phyloP scores from a whole-genome alignment of 2,888 invertebrate genomes.

The Boloria euphrosyne region DNA sequence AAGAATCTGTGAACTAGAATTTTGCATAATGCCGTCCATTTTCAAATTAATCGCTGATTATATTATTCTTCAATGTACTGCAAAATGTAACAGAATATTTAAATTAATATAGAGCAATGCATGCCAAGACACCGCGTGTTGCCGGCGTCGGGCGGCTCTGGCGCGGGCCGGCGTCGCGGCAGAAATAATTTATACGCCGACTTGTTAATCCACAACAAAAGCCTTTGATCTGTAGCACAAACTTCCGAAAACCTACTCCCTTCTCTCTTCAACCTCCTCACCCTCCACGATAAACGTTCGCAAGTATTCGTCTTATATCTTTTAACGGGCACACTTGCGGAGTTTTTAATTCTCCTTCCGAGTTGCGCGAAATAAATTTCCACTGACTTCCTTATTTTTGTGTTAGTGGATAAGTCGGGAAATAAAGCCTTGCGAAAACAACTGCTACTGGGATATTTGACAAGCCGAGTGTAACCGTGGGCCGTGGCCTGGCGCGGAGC shows the following conservation, averaged over 20 bases:
- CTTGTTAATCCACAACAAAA: conserved; percentile 67
- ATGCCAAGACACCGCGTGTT: background rate
- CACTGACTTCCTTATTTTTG: conserved; percentile 18
- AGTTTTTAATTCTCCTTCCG: conserved; percentile 44
- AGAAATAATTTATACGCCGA: conserved; percentile 46
- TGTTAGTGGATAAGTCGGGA: conserved; percentile 8
- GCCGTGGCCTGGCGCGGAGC: no score
- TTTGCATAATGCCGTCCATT: no score
- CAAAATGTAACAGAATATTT: conserved; percentile 15
- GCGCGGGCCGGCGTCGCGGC: conserved; percentile 25
- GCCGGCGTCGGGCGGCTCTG: background rate
- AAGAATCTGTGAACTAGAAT: no score
- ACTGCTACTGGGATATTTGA: conserved; percentile 20
- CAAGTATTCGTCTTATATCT: conserved; percentile 55
- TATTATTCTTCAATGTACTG: conserved; percentile 5
- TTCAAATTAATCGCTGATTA: background rate
- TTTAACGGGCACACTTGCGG: conserved; percentile 46
- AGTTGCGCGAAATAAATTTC: conserved; percentile 35
- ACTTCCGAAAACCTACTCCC: conserved; percentile 45
- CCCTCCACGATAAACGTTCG: conserved; percentile 47
- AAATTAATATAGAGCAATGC: conserved; percentile 11
- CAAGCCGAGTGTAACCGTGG: background rate
- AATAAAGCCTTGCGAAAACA: conserved; percentile 14
- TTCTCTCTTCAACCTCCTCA: conserved; percentile 20
- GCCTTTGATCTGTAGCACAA: conserved; percentile 64